These are phyloP conservation scores for Chaetogeoica ovagalla DNA, from an alignment of 2,888 invertebrate species.

Conservation along the genomic window DNA sequence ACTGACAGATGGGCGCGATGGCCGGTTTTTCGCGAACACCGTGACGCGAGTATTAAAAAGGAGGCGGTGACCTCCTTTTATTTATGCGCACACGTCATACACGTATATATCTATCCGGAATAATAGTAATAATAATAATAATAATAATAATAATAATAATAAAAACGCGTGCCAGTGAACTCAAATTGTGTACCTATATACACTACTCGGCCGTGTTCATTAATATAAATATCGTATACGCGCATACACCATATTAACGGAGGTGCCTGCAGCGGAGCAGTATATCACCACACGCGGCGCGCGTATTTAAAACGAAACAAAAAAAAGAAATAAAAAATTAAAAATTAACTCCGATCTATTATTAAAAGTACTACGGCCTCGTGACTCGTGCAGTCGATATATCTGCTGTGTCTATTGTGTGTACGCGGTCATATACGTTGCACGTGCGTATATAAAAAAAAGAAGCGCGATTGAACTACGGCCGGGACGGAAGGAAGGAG, in stretches of 20 bases:
- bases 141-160: conserved; percentile 1
- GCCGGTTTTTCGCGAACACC: conserved; percentile 51
- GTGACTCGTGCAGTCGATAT: too few species aligned
- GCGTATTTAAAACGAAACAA: neutral
- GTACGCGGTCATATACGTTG: too few species aligned
- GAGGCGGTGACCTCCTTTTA: conserved; percentile 51
- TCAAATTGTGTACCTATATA: neutral
- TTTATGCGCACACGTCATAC: too few species aligned
- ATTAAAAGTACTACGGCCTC: neutral
- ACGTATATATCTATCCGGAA: neutral
- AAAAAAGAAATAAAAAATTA: neutral
- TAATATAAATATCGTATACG: too few species aligned
- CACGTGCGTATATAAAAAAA: too few species aligned
- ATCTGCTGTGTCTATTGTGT: too few species aligned
- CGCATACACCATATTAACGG: too few species aligned
- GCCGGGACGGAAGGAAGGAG: too few species aligned
- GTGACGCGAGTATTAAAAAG: conserved; percentile 34
- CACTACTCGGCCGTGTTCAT: too few species aligned
- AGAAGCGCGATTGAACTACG: too few species aligned
- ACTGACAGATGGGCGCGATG: conserved; percentile 45
- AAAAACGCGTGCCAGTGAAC: conserved; percentile 43
- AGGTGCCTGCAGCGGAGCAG: too few species aligned
- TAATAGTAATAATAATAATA: neutral
- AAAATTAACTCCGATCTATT: neutral
- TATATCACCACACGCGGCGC: neutral